Conservation (phyloP, 1,140 invertebrate species). For the Drosophila sucinea region DNA sequence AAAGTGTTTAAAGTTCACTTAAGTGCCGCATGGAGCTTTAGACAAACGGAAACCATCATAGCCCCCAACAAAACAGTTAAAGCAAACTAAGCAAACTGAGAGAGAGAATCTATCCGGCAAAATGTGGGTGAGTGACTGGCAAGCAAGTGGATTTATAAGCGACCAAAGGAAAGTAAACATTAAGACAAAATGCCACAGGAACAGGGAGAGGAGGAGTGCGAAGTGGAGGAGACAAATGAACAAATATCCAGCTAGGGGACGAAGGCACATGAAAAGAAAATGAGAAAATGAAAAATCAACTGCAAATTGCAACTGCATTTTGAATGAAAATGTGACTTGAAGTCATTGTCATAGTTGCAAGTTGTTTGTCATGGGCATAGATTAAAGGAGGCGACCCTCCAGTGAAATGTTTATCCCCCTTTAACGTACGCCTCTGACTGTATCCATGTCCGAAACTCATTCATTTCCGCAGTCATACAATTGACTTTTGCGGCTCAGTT, state of each 20-base stretch:
- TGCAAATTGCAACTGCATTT: constrained; percentile 43
- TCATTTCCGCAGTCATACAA: constrained; percentile 68
- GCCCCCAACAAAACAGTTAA: constrained; percentile 62
- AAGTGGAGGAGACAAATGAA: constrained; percentile 46
- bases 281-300: constrained; percentile 75
- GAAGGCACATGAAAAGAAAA: constrained; percentile 56
- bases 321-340: constrained; percentile 22
- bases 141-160: constrained; percentile 72
- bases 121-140: constrained; percentile 55
- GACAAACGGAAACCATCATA: constrained; percentile 80
- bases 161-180: constrained; percentile 73
- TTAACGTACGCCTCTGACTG: constrained; percentile 1
- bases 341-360: constrained; percentile 12
- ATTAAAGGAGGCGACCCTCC: background rate
- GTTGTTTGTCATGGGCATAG: background rate
- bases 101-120: constrained; percentile 20
- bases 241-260: constrained; percentile 31
- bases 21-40: constrained; percentile 81
- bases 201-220: background rate
- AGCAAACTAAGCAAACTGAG: constrained; percentile 68
- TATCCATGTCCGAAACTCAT: constrained; percentile 22
- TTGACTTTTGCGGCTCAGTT: constrained; percentile 72
- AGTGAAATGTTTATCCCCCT: background rate
- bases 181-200: background rate
- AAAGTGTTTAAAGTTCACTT: constrained; percentile 83